A percentile compares a stretch with the other conserved stretches of the same genome.
Conservation (phyloP, 1,140 invertebrate genomes). For the Drosophila novamexicana region DNA sequence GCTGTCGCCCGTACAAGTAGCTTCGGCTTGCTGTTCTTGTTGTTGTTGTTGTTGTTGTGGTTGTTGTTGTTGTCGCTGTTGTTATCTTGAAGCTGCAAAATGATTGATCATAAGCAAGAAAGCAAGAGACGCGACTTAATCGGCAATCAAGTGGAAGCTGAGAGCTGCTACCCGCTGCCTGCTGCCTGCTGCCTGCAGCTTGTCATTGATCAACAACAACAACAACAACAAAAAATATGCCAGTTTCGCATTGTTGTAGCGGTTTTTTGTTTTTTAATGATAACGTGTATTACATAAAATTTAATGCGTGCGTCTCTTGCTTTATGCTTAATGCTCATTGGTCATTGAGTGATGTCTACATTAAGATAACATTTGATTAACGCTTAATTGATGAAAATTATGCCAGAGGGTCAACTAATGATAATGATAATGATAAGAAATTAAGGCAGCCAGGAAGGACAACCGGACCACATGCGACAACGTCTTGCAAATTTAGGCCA, state of each 20-base stretch:
- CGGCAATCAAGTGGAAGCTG: conserved; percentile 43
- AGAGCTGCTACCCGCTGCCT: conserved; percentile 23
- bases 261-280: conserved; percentile 34
- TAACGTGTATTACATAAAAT: conserved; percentile 69
- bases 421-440: conserved; percentile 56
- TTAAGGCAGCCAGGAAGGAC: conserved; percentile 51
- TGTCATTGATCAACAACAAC: conserved; percentile 60
- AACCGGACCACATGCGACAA: conserved; percentile 17
- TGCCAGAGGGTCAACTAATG: conserved; percentile 56
- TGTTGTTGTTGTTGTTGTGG: conserved; percentile 38
- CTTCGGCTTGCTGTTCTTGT: conserved; percentile 36
- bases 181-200: conserved; percentile 16
- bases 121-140: conserved; percentile 34
- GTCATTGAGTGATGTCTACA: conserved; percentile 67
- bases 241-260: conserved; percentile 3
- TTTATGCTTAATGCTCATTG: conserved; percentile 9
- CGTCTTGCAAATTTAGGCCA: conserved; percentile 27
- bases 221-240: conserved; percentile 7
- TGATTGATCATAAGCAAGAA: conserved; percentile 77
- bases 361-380: conserved; percentile 71
- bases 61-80: conserved; percentile 66
- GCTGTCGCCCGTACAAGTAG: conserved; percentile 68
- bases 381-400: conserved; percentile 69
- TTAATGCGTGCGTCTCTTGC: conserved; percentile 38
- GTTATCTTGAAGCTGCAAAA: conserved; percentile 64